Evolutionary conservation across 2,797 vertebrate genomes (phyloP).

Genomic region (Delichon dasypus): DNA sequence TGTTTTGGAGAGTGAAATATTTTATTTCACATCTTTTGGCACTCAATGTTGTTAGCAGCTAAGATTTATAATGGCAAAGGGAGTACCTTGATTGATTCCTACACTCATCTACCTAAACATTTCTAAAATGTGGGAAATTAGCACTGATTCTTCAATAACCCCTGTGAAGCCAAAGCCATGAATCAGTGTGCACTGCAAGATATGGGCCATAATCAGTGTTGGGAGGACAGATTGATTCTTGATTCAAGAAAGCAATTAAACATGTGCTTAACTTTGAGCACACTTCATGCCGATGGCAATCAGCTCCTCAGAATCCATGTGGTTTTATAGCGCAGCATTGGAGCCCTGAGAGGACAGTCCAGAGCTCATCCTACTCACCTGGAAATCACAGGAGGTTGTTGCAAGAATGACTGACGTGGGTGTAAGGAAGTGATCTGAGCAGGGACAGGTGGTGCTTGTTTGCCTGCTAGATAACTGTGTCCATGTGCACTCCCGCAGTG

Average conservation of each 20-base stretch:
- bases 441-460: background rate
- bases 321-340: background rate
- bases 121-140: constrained; percentile 27
- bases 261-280: background rate
- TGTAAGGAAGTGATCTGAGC: background rate
- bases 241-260: background rate
- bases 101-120: constrained; percentile 16
- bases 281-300: background rate
- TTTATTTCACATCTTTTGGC: constrained; percentile 26
- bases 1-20: constrained; percentile 19
- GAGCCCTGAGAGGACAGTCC: background rate
- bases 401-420: background rate
- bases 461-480: background rate
- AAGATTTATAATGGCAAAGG: constrained; percentile 23
- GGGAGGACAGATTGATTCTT: background rate
- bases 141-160: background rate
- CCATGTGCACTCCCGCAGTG: fast-evolving
- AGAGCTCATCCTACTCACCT: background rate
- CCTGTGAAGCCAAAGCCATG: background rate
- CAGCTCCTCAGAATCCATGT: background rate
- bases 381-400: background rate
- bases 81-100: constrained; percentile 12
- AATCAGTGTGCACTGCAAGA: background rate
- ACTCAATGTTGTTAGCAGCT: constrained; percentile 3
- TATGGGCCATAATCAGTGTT: background rate